phyloP scores from a whole-genome alignment of 2,888 invertebrate species.

The Oligia latruncula region DNA sequence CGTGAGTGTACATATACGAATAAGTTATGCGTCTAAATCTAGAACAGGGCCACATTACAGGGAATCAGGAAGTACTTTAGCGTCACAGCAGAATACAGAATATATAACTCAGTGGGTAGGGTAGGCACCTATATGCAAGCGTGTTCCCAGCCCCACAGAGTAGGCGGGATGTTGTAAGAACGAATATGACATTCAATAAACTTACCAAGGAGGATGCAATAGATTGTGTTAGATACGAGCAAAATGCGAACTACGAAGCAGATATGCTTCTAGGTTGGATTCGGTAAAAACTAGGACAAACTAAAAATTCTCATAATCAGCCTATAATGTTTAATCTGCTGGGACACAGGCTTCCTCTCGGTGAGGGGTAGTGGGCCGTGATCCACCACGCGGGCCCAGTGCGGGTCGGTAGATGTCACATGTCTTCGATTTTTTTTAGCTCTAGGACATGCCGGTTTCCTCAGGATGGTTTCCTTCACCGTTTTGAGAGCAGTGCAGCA shows the following conservation, averaged over 20 bases:
- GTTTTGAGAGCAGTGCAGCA: no score
- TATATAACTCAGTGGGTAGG: no score
- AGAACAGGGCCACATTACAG: not conserved
- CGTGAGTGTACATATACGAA: not conserved
- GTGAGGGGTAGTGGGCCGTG: no score
- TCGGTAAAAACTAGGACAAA: not conserved
- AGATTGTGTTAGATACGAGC: slow-evolving; percentile 29
- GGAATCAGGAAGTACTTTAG: not conserved
- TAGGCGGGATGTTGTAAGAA: slow-evolving; percentile 29
- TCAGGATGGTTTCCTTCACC: no score
- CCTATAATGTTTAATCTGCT: no score
- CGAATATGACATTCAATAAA: slow-evolving; percentile 35
- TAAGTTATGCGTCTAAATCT: not conserved
- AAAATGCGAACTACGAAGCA: slow-evolving; percentile 3
- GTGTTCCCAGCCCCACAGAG: not conserved
- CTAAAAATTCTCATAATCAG: not conserved
- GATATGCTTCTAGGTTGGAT: slow-evolving; percentile 2
- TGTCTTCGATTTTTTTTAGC: no score
- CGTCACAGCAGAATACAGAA: not conserved
- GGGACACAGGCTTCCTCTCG: no score
- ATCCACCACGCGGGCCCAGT: no score
- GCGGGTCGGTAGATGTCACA: no score
- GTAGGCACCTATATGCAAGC: not conserved
- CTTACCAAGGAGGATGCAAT: slow-evolving; percentile 27
- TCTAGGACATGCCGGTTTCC: no score